Evolutionary conservation across 2,888 invertebrate species (phyloP).

Genomic region (Ophion costatus): DNA sequence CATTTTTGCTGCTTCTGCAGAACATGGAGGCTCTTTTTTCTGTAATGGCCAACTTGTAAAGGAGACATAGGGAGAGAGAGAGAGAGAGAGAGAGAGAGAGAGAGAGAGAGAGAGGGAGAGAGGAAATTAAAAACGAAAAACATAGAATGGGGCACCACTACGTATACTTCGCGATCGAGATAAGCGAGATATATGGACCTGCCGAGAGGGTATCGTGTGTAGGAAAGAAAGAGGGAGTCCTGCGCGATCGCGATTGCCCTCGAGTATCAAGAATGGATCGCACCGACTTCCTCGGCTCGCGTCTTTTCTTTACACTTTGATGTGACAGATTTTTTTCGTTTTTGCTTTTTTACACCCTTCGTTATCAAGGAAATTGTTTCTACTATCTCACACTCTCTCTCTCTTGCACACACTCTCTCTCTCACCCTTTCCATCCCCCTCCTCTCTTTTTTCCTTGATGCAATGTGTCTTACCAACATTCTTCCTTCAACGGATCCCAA

Average conservation of each 20-base stretch:
- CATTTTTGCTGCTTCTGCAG: slow-evolving; percentile 26
- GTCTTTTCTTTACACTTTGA: slow-evolving; percentile 12
- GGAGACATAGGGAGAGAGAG: neutral
- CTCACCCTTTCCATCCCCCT: neutral
- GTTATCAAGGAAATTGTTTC: neutral
- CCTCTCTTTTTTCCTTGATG: neutral
- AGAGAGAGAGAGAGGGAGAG: slow-evolving; percentile 15
- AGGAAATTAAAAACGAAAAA: slow-evolving; percentile 50
- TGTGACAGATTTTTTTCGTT: slow-evolving; percentile 1
- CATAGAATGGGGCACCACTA: slow-evolving; percentile 45
- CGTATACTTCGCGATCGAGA: slow-evolving; percentile 70
- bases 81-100: slow-evolving; percentile 9
- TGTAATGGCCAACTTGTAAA: slow-evolving; percentile 37
- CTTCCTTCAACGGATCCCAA: too few species aligned
- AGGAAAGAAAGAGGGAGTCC: slow-evolving; percentile 39
- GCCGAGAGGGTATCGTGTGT: slow-evolving; percentile 57
- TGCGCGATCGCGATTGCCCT: slow-evolving; percentile 70
- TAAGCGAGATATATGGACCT: slow-evolving; percentile 75
- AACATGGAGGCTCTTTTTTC: slow-evolving; percentile 31
- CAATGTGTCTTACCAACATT: neutral
- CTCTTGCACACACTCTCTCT: neutral
- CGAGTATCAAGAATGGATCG: slow-evolving; percentile 51
- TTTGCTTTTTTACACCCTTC: neutral
- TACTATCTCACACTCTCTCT: neutral
- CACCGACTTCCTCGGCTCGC: slow-evolving; percentile 36